Evolutionary conservation across 2,797 vertebrate genomes (phyloP), one percentile per base, ranked within the genome.

Genomic region (Nyctibius grandis): DNA sequence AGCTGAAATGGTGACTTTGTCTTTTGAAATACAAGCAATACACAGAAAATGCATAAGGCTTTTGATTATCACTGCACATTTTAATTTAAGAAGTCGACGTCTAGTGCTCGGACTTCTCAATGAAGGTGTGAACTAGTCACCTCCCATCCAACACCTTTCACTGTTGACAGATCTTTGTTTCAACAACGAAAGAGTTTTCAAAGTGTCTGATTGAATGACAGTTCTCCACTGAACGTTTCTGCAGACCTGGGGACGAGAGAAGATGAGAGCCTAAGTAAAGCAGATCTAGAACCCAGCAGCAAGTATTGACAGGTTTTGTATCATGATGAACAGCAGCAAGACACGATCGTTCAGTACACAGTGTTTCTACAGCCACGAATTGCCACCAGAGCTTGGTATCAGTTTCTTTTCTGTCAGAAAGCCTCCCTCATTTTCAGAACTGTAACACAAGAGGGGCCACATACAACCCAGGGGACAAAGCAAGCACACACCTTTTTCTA

Each of bases 141-240:
- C 88, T 96, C 89, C 82, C 75, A 82, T 53, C 88, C 88, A 40
- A 44, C 76, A 61, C 54, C 59, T 33, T 59, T 99, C 97, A 99
- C 93, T 98, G 98, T 91, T 98, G 98, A 97, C 99, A 99, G 98
- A 99, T 99, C 96, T 97, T 98, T 84, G 99, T 99, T 97, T 99
- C 98, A 15, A 98, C 98, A 91, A 99, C 99, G 92, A 99, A 99
- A 80, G 98, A 98, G 94, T 99, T 99, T 93, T 99, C 99, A 78
- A 99, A 99, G 97, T 99, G 99, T 89, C 97, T 98, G 97, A 99
- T 99, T 87, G 98, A 98, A 95, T 98, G 98, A 85, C 99, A 99
- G 31, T 98, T 98, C 83, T 99, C 99, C 12, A 98, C 98, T 11
- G 99, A 98, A 68, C 99, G 98, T 95, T 99, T 99, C 96, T 99